Evolutionary conservation across 2,888 invertebrate genomes (phyloP).

Genomic region (Acronicta psi): DNA sequence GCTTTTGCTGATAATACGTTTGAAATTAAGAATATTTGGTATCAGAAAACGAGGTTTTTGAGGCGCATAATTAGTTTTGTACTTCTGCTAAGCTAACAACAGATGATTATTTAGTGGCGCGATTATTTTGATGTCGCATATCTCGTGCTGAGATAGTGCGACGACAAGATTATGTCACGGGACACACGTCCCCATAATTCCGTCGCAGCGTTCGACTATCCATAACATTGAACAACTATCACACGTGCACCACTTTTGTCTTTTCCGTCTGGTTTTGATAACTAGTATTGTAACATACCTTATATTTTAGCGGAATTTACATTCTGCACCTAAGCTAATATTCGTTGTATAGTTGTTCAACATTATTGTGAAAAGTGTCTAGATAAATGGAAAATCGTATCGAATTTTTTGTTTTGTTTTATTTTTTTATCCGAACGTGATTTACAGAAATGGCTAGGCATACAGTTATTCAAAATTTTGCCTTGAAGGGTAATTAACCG

Average conservation of each 20-base stretch:
- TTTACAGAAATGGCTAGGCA: no score
- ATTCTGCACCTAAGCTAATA: slow-evolving; percentile 7
- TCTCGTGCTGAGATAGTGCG: not conserved
- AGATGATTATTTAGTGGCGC: no score
- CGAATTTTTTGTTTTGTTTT: slow-evolving; percentile 39
- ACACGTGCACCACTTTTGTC: slow-evolving; percentile 28
- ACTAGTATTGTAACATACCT: slow-evolving; percentile 27
- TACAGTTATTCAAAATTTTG: no score
- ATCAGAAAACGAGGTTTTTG: no score
- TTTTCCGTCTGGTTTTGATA: slow-evolving; percentile 5
- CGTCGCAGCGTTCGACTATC: not conserved
- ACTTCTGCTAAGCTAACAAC: no score
- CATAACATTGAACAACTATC: slow-evolving; percentile 17
- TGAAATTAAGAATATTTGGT: no score
- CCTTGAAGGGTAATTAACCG: no score
- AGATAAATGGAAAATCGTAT: slow-evolving; percentile 38
- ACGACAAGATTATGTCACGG: not conserved
- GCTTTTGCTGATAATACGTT: no score
- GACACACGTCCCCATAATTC: not conserved
- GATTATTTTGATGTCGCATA: not conserved
- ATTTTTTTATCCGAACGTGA: not conserved
- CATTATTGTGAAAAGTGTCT: slow-evolving; percentile 15
- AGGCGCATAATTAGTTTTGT: no score
- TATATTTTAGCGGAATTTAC: slow-evolving; percentile 6
- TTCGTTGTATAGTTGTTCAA: slow-evolving; percentile 32